Conservation (phyloP, 2,888 invertebrate genomes). For the Drosophila recens region DNA sequence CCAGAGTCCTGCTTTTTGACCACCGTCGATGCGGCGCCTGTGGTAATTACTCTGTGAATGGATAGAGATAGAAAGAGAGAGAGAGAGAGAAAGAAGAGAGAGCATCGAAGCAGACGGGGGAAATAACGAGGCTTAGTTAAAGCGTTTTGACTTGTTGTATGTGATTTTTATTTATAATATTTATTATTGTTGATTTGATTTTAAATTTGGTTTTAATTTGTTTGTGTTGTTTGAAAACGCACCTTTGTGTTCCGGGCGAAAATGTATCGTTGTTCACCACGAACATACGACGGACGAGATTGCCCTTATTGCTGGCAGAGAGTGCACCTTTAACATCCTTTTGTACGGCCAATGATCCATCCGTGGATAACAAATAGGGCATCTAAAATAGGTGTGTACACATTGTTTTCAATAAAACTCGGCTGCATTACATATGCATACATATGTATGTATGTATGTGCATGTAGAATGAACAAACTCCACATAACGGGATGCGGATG, state of each 20-base stretch:
- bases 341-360: constrained; percentile 85
- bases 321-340: constrained; percentile 85
- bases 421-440: constrained; percentile 6
- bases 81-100: constrained; percentile 38
- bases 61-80: constrained; percentile 58
- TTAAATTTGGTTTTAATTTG: constrained; percentile 22
- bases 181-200: constrained; percentile 27
- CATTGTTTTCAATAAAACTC: constrained; percentile 60
- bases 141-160: constrained; percentile 29
- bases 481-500: constrained; percentile 44
- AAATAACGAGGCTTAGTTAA: constrained; percentile 58
- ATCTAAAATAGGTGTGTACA: constrained; percentile 81
- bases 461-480: constrained; percentile 29
- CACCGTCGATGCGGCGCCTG: constrained; percentile 83
- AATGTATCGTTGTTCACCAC: constrained; percentile 85
- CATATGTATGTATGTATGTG: constrained; percentile 12
- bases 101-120: constrained; percentile 50
- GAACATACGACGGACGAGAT: constrained; percentile 85
- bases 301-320: constrained; percentile 82
- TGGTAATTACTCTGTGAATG: constrained; percentile 84
- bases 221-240: constrained; percentile 52
- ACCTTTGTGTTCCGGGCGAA: constrained; percentile 84
- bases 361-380: constrained; percentile 85
- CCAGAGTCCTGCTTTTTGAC: constrained; percentile 84
- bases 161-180: constrained; percentile 25